Evolutionary conservation across 2,888 invertebrate species (phyloP), one percentile per base, ranked within the genome.

Genomic region (Chalcis sispes): DNA sequence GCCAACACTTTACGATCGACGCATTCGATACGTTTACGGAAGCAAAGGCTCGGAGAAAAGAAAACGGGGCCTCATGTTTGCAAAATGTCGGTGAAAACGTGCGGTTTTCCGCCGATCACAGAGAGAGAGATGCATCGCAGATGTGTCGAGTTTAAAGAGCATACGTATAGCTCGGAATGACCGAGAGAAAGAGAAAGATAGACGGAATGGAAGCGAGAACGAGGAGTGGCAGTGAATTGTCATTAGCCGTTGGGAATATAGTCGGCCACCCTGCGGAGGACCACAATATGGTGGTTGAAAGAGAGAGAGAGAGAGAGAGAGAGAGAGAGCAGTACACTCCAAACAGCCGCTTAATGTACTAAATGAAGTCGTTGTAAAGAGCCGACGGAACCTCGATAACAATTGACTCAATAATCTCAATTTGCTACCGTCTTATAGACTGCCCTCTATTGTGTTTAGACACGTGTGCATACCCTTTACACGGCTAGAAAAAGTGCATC

Each of bases 181-280:
- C n/a, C n/a, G n/a, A n/a, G n/a, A 46, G 29, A 59, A 23, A 46
- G 59, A 58, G 27, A 59, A 54, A 62, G 52, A 48, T 1, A 3
- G 66, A 46, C 13, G n/a, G 58, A 61, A 40, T n/a, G 42, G 27
- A 8, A 1, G 50, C n/a, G 50, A 46, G 56, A 69, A 54, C 66
- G 80, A 83, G 84, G 84, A 85, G 84, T 82, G 82, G 82, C 81
- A 76, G 71, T 50, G 76, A 77, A 83, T 79, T 79, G 83, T 85
- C 85, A 86, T 85, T 85, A 86, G 82, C 82, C 83, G 81, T 71
- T 83, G 82, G 50, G 32, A 83, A 81, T 77, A 80, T 78, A 42
- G 66, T 42, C 70, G 75, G 83, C 66, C 83, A 80, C 83, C 85
- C 85, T 76, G 84, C 73, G 74, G 85, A 58, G 85, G 79, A 67